A percentile compares a stretch with the other conserved stretches of the same genome.
phyloP scores from a whole-genome alignment of 2,113 vertebrate genomes.

The Arenaria interpres region DNA sequence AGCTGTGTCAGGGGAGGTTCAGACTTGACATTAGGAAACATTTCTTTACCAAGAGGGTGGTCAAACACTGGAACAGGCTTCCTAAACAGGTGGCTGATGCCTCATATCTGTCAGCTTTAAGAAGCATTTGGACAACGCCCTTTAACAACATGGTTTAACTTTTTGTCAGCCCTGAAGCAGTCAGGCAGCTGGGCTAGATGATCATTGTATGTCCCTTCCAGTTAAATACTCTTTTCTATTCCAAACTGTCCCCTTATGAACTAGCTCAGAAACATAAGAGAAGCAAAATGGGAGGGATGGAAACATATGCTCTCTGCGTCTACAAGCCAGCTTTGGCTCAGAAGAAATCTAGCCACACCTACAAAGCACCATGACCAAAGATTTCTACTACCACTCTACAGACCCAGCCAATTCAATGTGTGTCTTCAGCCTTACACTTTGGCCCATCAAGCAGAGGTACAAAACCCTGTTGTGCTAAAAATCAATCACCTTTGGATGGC shows the following conservation, averaged over 20 bases:
- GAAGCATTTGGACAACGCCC: background rate
- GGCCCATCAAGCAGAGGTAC: background rate
- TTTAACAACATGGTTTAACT: background rate
- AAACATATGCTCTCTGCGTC: background rate
- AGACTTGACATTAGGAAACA: background rate
- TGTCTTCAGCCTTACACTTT: background rate
- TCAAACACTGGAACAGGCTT: background rate
- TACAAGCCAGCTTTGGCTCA: background rate
- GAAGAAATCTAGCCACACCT: background rate
- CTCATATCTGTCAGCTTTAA: background rate
- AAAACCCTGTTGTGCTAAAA: background rate
- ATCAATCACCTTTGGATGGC: background rate
- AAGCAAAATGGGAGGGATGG: background rate
- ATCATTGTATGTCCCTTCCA: background rate
- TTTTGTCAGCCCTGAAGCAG: background rate
- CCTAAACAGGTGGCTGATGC: background rate
- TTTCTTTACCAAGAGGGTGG: background rate
- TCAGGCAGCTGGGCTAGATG: background rate
- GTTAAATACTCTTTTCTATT: background rate
- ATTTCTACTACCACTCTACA: background rate
- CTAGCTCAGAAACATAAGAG: background rate
- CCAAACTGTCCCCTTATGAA: background rate
- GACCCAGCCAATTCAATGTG: rapidly evolving
- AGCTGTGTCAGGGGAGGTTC: background rate
- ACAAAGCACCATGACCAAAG: background rate